phyloP scores from a whole-genome alignment of 2,888 invertebrate species.

The Synanthedon formicaeformis region DNA sequence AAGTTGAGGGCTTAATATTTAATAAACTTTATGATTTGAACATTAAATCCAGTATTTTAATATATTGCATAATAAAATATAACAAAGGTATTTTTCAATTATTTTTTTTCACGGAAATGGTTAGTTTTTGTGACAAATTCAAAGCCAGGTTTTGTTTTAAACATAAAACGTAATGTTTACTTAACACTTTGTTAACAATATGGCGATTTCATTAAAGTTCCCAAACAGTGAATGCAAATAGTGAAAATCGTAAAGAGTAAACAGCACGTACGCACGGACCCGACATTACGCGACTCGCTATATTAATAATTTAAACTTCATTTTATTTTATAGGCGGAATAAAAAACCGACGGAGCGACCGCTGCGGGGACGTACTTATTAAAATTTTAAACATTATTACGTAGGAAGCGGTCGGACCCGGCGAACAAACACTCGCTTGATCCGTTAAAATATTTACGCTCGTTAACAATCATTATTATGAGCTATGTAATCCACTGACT shows the following conservation, averaged over 20 bases:
- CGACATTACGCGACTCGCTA: conserved; percentile 20
- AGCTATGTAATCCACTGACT: background rate
- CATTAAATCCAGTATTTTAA: too few relatives aligned
- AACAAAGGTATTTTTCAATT: too few relatives aligned
- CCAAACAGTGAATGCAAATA: too few relatives aligned
- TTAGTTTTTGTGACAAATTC: too few relatives aligned
- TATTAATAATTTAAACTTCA: conserved; percentile 49
- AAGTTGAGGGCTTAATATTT: too few relatives aligned
- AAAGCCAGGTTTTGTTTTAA: too few relatives aligned
- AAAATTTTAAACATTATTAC: conserved; percentile 1
- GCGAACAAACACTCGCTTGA: background rate
- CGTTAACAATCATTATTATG: background rate
- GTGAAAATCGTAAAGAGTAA: conserved; percentile 18
- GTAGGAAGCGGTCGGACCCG: background rate
- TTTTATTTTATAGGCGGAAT: conserved; percentile 45
- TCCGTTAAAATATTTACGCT: background rate
- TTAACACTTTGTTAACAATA: too few relatives aligned
- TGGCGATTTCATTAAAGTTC: too few relatives aligned
- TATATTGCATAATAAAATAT: too few relatives aligned
- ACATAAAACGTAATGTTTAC: too few relatives aligned
- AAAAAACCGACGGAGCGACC: conserved; percentile 15
- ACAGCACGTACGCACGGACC: conserved; percentile 13
- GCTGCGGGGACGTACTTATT: background rate
- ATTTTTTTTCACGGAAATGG: too few relatives aligned
- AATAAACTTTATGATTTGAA: too few relatives aligned